These are phyloP conservation scores for Ptychoptera contaminata DNA, from an alignment of 2,888 invertebrate genomes.

Conservation along the genomic window DNA sequence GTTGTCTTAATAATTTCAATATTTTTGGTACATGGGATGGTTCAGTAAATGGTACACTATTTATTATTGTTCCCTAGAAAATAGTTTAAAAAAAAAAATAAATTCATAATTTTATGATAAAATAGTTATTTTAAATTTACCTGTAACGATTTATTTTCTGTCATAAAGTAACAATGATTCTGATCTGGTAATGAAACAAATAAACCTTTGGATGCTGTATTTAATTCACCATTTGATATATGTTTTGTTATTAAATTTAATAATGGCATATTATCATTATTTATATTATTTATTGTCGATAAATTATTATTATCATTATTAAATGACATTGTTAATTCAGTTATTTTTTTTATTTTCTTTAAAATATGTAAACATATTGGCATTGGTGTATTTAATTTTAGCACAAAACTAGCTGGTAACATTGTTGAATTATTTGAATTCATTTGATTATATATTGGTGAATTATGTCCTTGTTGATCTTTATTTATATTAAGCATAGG, in stretches of 20 bases:
- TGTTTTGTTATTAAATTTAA: constrained; percentile 65
- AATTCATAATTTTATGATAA: not conserved
- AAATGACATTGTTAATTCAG: constrained; percentile 37
- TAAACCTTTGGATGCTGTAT: constrained; percentile 61
- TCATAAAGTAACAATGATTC: constrained; percentile 85
- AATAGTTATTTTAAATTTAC: constrained; percentile 45
- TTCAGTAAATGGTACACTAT: constrained; percentile 81
- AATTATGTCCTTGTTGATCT: constrained; percentile 20
- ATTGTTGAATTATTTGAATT: constrained; percentile 74
- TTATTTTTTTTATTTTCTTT: constrained; percentile 43
- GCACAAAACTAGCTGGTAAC: constrained; percentile 79
- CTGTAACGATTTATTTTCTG: constrained; percentile 59
- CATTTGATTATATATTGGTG: constrained; percentile 66
- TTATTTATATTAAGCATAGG: constrained; percentile 22
- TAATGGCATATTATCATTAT: constrained; percentile 33
- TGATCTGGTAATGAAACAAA: constrained; percentile 87
- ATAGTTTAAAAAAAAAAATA: not conserved
- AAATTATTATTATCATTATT: not conserved
- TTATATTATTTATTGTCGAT: not conserved
- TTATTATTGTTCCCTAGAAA: constrained; percentile 22
- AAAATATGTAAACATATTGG: constrained; percentile 70
- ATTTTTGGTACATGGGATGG: constrained; percentile 84
- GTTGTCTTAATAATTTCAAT: constrained; percentile 68
- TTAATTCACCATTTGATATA: constrained; percentile 55
- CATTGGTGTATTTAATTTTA: constrained; percentile 64